A percentile compares a stretch with the other conserved stretches of the same genome.
phyloP scores from a whole-genome alignment of 2,888 invertebrate genomes.

The Oegoconia quadripuncta region DNA sequence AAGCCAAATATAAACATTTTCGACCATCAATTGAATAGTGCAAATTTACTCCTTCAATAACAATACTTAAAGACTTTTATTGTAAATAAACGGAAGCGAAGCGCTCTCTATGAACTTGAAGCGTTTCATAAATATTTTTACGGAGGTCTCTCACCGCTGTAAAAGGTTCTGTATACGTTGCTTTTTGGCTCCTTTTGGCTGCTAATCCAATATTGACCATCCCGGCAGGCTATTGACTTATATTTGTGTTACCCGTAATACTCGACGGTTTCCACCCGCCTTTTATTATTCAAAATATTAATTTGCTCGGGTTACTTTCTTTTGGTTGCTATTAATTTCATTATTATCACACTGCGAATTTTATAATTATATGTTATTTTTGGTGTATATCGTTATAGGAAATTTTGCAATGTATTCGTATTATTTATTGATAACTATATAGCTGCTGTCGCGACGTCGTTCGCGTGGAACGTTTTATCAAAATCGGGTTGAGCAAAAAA shows the following conservation, averaged over 20 bases:
- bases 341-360: conserved; percentile 30
- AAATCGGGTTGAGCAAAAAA: too few species aligned
- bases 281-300: conserved; percentile 79
- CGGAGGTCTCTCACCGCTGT: conserved; percentile 68
- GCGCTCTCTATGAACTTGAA: conserved; percentile 43
- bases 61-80: too few species aligned
- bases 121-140: conserved; percentile 75
- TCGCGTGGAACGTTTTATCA: too few species aligned
- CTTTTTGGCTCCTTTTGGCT: conserved; percentile 78
- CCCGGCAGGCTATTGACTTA: conserved; percentile 76
- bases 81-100: too few species aligned
- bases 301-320: conserved; percentile 68
- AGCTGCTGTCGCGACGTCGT: too few species aligned
- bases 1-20: too few species aligned
- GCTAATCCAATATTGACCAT: conserved; percentile 79
- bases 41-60: too few species aligned
- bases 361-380: conserved; percentile 3
- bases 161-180: conserved; percentile 80
- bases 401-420: too few species aligned
- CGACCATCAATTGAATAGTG: too few species aligned
- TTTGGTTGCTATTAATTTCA: conserved; percentile 44
- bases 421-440: too few species aligned
- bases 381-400: too few species aligned
- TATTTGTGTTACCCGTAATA: conserved; percentile 77
- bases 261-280: conserved; percentile 51